phyloP scores from a whole-genome alignment of 2,113 vertebrate species.

The Ceyx margarethae region DNA sequence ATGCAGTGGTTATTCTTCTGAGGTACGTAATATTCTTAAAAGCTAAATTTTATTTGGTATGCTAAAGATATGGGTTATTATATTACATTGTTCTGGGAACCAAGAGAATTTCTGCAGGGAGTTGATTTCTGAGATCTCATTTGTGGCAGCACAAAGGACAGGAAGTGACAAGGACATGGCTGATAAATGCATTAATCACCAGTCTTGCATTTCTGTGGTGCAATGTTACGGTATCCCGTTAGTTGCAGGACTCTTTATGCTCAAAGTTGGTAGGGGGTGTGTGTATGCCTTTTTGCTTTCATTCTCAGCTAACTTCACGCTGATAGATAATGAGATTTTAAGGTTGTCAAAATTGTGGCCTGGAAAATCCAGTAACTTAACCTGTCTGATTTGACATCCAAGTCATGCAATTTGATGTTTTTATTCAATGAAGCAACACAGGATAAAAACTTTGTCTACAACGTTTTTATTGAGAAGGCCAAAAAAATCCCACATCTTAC shows the following conservation, averaged over 20 bases:
- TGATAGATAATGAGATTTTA: neutral
- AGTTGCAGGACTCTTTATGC: neutral
- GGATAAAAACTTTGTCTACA: neutral
- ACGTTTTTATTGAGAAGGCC: neutral
- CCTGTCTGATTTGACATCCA: neutral
- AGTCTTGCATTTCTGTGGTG: neutral
- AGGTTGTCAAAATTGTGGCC: neutral
- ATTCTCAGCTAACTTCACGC: neutral
- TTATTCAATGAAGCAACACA: neutral
- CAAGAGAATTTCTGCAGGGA: slow-evolving; percentile 7
- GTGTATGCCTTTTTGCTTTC: neutral
- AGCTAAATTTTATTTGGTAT: neutral
- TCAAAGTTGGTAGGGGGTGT: neutral
- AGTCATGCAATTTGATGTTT: neutral
- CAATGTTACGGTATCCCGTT: neutral
- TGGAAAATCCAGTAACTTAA: neutral
- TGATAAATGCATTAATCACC: neutral
- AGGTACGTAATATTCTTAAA: neutral
- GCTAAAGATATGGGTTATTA: neutral
- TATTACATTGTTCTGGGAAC: neutral
- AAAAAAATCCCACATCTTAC: neutral
- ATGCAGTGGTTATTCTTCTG: neutral
- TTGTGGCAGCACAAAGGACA: slow-evolving; percentile 6
- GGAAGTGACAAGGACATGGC: neutral
- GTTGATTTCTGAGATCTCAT: neutral